Conservation (phyloP, 2,888 invertebrate genomes). For the Epinotia brunnichana region DNA sequence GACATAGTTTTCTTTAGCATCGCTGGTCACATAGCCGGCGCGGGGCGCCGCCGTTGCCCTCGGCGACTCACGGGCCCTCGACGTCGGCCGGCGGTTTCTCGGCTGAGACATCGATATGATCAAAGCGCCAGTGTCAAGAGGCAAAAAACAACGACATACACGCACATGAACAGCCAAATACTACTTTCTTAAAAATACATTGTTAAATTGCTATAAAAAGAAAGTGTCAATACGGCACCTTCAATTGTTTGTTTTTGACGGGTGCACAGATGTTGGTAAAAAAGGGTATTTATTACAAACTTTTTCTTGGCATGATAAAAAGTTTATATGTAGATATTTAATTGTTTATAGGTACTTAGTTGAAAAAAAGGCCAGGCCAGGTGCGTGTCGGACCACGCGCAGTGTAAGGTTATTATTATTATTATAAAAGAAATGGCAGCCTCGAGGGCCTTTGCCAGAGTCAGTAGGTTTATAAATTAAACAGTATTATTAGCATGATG, state of each 20-base stretch:
- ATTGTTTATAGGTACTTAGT: no score
- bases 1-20: conserved; percentile 45
- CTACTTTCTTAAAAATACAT: conserved; percentile 54
- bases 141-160: conserved; percentile 28
- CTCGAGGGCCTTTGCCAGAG: no score
- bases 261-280: conserved; percentile 18
- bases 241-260: conserved; percentile 55
- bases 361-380: no score
- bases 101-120: conserved; percentile 59
- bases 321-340: not conserved
- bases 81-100: conserved; percentile 52
- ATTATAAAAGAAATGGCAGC: no score
- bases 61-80: conserved; percentile 39
- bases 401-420: no score
- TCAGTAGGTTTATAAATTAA: no score
- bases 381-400: no score
- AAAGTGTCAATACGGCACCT: conserved; percentile 56
- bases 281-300: not conserved
- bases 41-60: not conserved
- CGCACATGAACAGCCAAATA: conserved; percentile 31
- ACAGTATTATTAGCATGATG: no score
- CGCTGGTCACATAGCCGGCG: not conserved
- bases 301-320: not conserved
- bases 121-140: conserved; percentile 45
- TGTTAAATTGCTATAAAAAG: conserved; percentile 58